Base-by-base conservation (phyloP, 2,797 vertebrate species). In the Galaxias olidus region DNA sequence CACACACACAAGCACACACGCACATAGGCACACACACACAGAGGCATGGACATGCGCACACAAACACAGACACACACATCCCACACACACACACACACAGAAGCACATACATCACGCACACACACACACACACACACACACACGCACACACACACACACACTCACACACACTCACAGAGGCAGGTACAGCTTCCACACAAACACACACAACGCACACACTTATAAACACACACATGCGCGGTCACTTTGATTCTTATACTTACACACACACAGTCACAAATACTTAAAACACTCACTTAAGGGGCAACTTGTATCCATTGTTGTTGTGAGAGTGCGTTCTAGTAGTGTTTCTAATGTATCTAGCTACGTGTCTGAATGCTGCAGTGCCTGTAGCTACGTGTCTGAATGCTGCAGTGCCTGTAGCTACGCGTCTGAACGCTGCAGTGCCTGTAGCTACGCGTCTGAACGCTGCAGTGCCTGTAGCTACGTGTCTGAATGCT, bases 121-220 rank as follows among this genome's bases (percentile, higher is more conserved):
- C n/a, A n/a, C n/a, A n/a, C n/a, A n/a, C n/a, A n/a, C 73, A 60
- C 77, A 84, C 90, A 86, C 59, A 66, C 67, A 56, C 73, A 46
- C 68, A 66, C 83, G 85, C 83, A 83, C 79, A 82, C 75, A 83
- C 82, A 10, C 82, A 84, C 91, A 92, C 91, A 89, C 91, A 91
- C 70, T 62, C 67, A 80, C 88, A 81, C 59, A 74, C 56, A 47
- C 68, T 51, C 58, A 44, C 52, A 56, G 48, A 53, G 17, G n/a
- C n/a, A n/a, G n/a, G n/a, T n/a, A n/a, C n/a, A n/a, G n/a, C n/a
- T n/a, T n/a, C n/a, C n/a, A n/a, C n/a, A n/a, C n/a, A n/a, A n/a
- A n/a, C n/a, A n/a, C n/a, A n/a, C n/a, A n/a, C n/a, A n/a, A 72
- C 66, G 56, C 60, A 61, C 63, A 61, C 44, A 50, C 62, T 71